Evolutionary conservation across 1,140 invertebrate genomes (phyloP), one percentile per base, ranked within the genome.

Genomic region (Euglossa dilemma): DNA sequence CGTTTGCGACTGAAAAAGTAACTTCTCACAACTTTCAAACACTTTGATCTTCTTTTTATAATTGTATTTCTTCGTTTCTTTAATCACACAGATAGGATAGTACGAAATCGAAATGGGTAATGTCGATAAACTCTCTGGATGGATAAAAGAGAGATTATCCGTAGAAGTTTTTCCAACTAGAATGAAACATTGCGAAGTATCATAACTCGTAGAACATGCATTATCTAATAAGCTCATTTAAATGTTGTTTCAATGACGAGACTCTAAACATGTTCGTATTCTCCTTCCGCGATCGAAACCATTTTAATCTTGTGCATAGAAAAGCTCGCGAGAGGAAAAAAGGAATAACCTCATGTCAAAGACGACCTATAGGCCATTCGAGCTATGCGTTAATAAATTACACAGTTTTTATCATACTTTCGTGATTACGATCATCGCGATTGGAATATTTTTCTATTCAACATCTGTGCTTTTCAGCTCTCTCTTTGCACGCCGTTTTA

Each of bases 381-480:
- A 61, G 47, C 25, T 25, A 25, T 23, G 8, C 63, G 36, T 23
- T 56, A 45, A 54, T n/a, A 71, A 64, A 54, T 72, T 80, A 45
- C 36, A 36, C 47, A 50, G 57, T 72, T 57, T 45, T 80, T 72
- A 72, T 71, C 57, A 56, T 80, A 82, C n/a, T 52, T 71, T 45
- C 47, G 78, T 54, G 63, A 82, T 75, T 25, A 16, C 18, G n/a
- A 61, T 81, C 66, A 81, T 63, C 43, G 36, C 4, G 52, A 76
- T 82, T 76, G 69, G 63, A 57, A 59, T 82, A 76, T 82, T 57
- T 36, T 52, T 74, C 45, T 52, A 25, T 52, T 59, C 43, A 76
- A 76, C 72, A 23, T 52, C 52, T 25, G 12, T 47, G 20, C 11
- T 36, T 45, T 67, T 23, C 36, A 56, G n/a, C 8, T 56, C 8